Conservation (phyloP, 2,888 invertebrate species). For the Clunio marinus region DNA sequence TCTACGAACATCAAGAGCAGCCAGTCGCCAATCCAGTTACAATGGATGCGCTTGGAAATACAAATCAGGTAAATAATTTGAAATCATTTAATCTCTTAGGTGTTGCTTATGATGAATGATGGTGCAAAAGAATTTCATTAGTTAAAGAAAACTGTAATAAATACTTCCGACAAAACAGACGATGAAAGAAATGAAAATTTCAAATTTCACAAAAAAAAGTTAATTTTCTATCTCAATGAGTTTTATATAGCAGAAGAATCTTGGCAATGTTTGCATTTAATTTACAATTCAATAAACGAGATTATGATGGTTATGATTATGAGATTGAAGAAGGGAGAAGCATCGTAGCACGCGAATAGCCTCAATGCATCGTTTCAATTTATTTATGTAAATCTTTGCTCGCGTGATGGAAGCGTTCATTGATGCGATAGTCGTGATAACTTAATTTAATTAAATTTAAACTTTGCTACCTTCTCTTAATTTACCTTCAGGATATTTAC, state of each 20-base stretch:
- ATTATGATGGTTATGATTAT: background rate
- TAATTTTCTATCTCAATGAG: conserved; percentile 27
- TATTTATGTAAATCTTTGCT: background rate
- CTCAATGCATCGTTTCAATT: background rate
- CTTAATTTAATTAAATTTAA: background rate
- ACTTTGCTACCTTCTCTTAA: background rate
- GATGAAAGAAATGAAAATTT: too few species aligned
- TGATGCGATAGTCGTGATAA: background rate
- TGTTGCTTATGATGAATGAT: too few species aligned
- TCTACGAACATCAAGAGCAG: background rate
- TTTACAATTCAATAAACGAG: background rate
- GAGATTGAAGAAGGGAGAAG: too few species aligned
- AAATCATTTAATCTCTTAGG: too few species aligned
- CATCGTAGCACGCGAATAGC: background rate
- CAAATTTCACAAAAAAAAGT: too few species aligned
- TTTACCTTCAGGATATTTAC: conserved; percentile 26
- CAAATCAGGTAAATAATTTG: conserved; percentile 42
- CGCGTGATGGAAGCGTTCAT: background rate
- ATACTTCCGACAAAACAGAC: too few species aligned
- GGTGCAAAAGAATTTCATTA: too few species aligned
- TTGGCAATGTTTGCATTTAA: background rate
- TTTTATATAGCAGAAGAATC: background rate
- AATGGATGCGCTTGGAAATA: conserved; percentile 41
- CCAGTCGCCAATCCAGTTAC: background rate
- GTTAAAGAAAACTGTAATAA: too few species aligned